phyloP scores from a whole-genome alignment of 2,888 invertebrate genomes.

The Spilosoma lubricipeda region DNA sequence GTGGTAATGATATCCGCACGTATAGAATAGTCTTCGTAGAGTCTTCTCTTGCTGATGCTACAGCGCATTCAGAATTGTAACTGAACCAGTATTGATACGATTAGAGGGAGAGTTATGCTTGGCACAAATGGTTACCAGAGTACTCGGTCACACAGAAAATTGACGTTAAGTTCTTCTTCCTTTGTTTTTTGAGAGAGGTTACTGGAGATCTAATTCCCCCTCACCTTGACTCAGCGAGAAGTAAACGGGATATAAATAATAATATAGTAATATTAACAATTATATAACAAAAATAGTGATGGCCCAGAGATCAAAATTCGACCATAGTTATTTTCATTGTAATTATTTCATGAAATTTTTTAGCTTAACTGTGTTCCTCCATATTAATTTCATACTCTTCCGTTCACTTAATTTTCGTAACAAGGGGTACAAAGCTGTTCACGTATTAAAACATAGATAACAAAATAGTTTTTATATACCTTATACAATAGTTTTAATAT shows the following conservation, averaged over 20 bases:
- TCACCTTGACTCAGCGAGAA: too few relatives aligned
- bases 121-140: not conserved
- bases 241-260: too few relatives aligned
- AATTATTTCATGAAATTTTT: too few relatives aligned
- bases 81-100: not conserved
- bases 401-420: too few relatives aligned
- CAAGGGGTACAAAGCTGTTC: too few relatives aligned
- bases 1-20: conserved; percentile 79
- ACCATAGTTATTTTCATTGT: too few relatives aligned
- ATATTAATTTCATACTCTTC: too few relatives aligned
- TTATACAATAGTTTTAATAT: not conserved
- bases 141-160: not conserved
- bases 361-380: too few relatives aligned
- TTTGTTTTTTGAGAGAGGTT: not conserved
- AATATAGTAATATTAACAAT: too few relatives aligned
- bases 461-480: not conserved
- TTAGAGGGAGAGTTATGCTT: not conserved
- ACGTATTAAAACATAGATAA: not conserved
- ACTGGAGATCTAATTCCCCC: not conserved
- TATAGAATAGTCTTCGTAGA: conserved; percentile 73
- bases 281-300: too few relatives aligned
- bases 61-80: not conserved
- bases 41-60: conserved; percentile 2
- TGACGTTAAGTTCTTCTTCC: not conserved
- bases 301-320: too few relatives aligned